Percentiles rank a stretch among this genome's conserved stretches.
These are phyloP conservation scores for Crossocerus cetratus DNA, from an alignment of 2,888 invertebrate genomes.

Conservation along the genomic window DNA sequence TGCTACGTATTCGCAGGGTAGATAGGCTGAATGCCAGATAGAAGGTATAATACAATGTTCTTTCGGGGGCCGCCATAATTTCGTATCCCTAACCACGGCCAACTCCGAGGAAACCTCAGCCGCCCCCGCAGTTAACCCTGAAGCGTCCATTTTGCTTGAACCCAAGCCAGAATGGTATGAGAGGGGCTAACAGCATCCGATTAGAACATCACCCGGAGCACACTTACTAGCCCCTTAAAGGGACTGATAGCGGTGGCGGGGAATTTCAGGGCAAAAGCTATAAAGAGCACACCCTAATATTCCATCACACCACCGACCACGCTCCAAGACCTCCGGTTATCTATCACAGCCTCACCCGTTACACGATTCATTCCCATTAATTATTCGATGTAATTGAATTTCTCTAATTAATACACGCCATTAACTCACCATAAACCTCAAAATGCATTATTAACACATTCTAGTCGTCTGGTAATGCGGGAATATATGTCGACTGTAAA, in stretches of 20 bases:
- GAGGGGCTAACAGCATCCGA: conserved; percentile 34
- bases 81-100: conserved; percentile 27
- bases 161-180: conserved; percentile 62
- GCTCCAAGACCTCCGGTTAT: too few species aligned
- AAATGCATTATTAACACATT: too few species aligned
- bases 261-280: conserved; percentile 7
- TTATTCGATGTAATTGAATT: too few species aligned
- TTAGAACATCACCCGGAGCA: conserved; percentile 38
- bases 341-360: too few species aligned
- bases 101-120: conserved; percentile 31
- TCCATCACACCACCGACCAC: too few species aligned
- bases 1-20: conserved; percentile 43
- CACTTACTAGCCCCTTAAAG: conserved; percentile 25
- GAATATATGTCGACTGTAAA: too few species aligned
- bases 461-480: too few species aligned
- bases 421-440: too few species aligned
- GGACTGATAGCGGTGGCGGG: conserved; percentile 22
- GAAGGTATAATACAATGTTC: conserved; percentile 61
- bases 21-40: conserved; percentile 66
- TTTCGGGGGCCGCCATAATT: conserved; percentile 47
- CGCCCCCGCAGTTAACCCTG: conserved; percentile 45
- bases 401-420: too few species aligned
- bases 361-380: too few species aligned
- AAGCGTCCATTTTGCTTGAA: conserved; percentile 65
- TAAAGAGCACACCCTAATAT: not conserved